Percentiles rank a stretch among this genome's conserved stretches.
phyloP scores from a whole-genome alignment of 2,797 vertebrate species.

The Rhinichthys osculus region DNA sequence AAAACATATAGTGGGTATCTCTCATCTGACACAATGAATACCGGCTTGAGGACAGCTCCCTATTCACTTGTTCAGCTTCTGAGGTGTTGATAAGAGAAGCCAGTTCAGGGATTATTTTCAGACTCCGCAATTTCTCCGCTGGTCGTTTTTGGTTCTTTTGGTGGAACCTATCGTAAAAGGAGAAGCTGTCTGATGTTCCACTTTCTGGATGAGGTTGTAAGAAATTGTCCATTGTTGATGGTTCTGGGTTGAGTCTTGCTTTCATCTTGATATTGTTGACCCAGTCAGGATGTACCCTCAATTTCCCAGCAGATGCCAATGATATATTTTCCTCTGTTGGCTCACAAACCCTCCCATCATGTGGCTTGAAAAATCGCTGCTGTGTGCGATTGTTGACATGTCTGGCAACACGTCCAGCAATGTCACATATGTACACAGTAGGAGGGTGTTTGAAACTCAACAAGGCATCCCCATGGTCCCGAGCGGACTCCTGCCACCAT shows the following conservation, averaged over 20 bases:
- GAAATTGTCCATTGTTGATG: neutral
- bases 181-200: conserved; percentile 9
- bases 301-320: conserved; percentile 6
- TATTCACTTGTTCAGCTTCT: conserved; percentile 43
- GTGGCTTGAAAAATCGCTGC: conserved; percentile 42
- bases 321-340: neutral
- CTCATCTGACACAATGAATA: conserved; percentile 36
- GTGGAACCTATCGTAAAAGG: conserved; percentile 47
- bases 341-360: conserved; percentile 24
- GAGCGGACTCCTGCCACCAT: neutral
- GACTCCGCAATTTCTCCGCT: conserved; percentile 34
- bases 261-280: neutral
- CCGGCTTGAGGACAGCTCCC: conserved; percentile 27
- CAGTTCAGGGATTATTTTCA: conserved; percentile 22
- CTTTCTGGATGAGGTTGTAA: conserved; percentile 36
- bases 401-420: conserved; percentile 47
- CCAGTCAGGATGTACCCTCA: neutral
- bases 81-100: conserved; percentile 14
- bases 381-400: conserved; percentile 48
- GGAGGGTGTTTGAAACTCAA: conserved; percentile 21
- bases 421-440: conserved; percentile 32
- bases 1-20: conserved; percentile 32
- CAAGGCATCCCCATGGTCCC: conserved; percentile 30
- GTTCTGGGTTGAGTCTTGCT: neutral
- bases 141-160: conserved; percentile 39